Conservation (phyloP, 2,888 invertebrate species). For the Coremacera marginata region DNA sequence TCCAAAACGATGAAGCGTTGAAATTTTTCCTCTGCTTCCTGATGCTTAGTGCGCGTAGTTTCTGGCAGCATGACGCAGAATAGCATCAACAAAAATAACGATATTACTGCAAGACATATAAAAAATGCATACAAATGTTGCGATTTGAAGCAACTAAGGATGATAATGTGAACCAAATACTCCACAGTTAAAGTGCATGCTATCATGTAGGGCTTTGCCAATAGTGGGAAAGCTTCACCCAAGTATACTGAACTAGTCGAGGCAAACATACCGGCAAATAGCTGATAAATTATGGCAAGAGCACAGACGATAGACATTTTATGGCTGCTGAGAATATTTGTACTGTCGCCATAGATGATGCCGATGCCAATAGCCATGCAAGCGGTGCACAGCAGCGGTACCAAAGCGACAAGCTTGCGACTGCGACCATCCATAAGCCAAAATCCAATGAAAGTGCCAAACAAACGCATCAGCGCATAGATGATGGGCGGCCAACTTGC, state of each 20-base stretch:
- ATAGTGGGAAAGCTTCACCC: conserved; percentile 60
- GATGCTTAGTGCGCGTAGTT: conserved; percentile 50
- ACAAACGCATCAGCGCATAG: conserved; percentile 52
- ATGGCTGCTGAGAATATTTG: conserved; percentile 23
- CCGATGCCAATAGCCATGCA: conserved; percentile 54
- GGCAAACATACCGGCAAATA: conserved; percentile 56
- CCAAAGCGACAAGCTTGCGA: conserved; percentile 51
- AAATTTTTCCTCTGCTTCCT: conserved; percentile 48
- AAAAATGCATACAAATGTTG: neutral
- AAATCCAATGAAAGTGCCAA: conserved; percentile 50
- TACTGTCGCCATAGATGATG: conserved; percentile 42
- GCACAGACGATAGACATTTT: conserved; percentile 48
- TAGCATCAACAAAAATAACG: conserved; percentile 28
- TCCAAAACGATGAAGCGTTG: neutral
- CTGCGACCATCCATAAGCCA: conserved; percentile 52
- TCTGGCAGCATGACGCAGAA: conserved; percentile 52
- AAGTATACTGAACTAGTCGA: conserved; percentile 55
- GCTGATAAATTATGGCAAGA: conserved; percentile 54
- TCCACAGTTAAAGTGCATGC: conserved; percentile 55
- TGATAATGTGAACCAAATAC: conserved; percentile 48
- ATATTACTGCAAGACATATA: neutral
- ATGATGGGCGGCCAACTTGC: conserved; percentile 49
- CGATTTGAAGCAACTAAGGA: conserved; percentile 43
- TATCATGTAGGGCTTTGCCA: conserved; percentile 55
- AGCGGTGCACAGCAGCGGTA: conserved; percentile 53